Base-by-base conservation (phyloP, 2,113 vertebrate species). In the Cyprinodon variegatus region DNA sequence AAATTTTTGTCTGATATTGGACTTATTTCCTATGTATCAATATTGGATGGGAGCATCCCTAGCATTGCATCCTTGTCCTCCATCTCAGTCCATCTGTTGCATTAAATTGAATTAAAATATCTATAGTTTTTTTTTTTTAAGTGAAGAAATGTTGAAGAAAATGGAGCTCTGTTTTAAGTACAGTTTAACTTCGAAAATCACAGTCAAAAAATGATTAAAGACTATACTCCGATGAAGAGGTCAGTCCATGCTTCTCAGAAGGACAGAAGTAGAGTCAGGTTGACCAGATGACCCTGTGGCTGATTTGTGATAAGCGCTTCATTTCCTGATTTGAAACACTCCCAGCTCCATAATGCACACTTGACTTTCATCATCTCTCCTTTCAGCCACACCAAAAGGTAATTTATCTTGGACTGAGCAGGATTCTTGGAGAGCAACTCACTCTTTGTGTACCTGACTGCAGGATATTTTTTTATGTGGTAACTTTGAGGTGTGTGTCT, bases 331-430 rank as follows among this genome's bases (percentile, higher is more conserved):
- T 53, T n/a, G 13, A 4, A 59, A 68, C 36, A 53, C 81, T 78
- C 17, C 43, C 70, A 63, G 4, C 15, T 29, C 76, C 57, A 38
- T 57, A n/a, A 67, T 70, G n/a, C 14, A 62, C 29, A 74, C 45
- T 38, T 46, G 50, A 78, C 76, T 72, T 76, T 73, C 14, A 50
- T 72, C 57, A 40, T 77, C 46, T 45, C 11, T 79, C 70, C 80
- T 65, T 84, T 87, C 71, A 82, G 60, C 60, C 72, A 10, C n/a
- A 76, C 63, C 65, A 17, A 39, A 65, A 72, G 72, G 76, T 68
- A 81, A 76, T 78, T 89, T 70, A 53, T 37, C 46, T 39, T 20
- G 68, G 38, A 62, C 83, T 71, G 81, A 80, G 86, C 80, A 81
- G 81, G 76, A 38, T 61, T 68, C 22, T 69, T 50, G 15, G 63